Base-by-base conservation (phyloP, 1,140 invertebrate species). In the Lasioglossum baleicum region DNA sequence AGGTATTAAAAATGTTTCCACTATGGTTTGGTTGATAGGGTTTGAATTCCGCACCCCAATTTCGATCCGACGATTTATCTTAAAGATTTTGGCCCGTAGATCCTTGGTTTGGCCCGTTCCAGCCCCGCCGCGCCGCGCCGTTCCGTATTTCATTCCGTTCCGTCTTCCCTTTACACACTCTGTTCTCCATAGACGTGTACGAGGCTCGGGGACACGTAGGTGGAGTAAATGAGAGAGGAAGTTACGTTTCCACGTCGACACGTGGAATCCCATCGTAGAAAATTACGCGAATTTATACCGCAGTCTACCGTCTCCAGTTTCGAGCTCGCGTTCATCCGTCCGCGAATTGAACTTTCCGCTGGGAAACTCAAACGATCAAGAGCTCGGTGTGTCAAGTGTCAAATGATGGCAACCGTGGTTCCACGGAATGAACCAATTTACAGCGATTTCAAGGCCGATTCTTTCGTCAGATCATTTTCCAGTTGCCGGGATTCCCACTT, bases 231-330 rank as follows among this genome's bases (percentile, higher is more conserved):
- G 77, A 65, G 69, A 83, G 64, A 58, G 65, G 60, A 63, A 63
- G 51, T 26, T 44, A 73, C 48, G 56, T 72, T 42, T 56, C 65
- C 65, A 56, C 79, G 79, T 70, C 64, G 79, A 84, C 83, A 74
- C 83, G 73, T 84, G 74, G 79, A 85, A 82, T 86, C 26, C 80
- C 81, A 86, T 86, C 68, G 77, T 67, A 72, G 83, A 73, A 82
- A 85, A 80, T 83, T 84, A 68, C 81, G 71, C 68, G 77, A 67
- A 76, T 82, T 73, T 86, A 78, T 81, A 81, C 58, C 72, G 53
- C 64, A 42, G 35, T 65, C 68, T 56, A 26, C 51, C 26, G 22
- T 61, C 72, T 42, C 73, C 60, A 56, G 64, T 61, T 76, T 42
- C 53, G 44, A 64, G 20, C 44, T 5, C 15, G 11, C 26, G 78